Evolutionary conservation across 2,888 invertebrate genomes (phyloP).

Genomic region (Apamea monoglypha): DNA sequence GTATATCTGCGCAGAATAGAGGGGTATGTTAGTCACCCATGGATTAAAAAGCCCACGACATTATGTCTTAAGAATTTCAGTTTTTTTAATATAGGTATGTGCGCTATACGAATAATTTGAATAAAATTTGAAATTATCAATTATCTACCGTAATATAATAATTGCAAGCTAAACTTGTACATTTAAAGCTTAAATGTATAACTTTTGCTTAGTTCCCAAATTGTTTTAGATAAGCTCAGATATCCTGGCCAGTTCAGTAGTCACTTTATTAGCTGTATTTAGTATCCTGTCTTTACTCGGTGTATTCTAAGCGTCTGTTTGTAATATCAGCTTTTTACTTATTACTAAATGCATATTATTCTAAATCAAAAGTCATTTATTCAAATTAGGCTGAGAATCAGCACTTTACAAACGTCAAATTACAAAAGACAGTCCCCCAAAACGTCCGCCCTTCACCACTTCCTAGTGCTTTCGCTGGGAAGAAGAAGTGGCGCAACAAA

Average conservation of each 20-base stretch:
- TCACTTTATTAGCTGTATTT: constrained; percentile 44
- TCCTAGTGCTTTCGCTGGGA: too few species aligned
- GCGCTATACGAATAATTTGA: too few species aligned
- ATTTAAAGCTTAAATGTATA: constrained; percentile 54
- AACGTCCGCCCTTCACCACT: too few species aligned
- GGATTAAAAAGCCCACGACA: neutral
- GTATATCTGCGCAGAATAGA: too few species aligned
- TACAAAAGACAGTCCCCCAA: too few species aligned
- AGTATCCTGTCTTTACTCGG: neutral
- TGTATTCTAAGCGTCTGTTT: neutral
- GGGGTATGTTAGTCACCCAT: too few species aligned
- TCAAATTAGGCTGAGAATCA: too few species aligned
- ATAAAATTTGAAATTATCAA: constrained; percentile 14
- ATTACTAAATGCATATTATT: too few species aligned
- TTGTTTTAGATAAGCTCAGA: constrained; percentile 60
- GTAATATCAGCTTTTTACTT: too few species aligned
- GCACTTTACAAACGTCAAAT: too few species aligned
- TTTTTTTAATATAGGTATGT: neutral
- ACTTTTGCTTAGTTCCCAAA: constrained; percentile 53
- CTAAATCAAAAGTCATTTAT: too few species aligned
- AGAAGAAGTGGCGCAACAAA: too few species aligned
- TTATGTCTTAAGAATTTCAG: neutral
- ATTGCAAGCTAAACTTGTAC: constrained; percentile 36
- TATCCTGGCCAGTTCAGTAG: constrained; percentile 33
- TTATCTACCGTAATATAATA: constrained; percentile 6